Evolutionary conservation across 2,797 vertebrate species (phyloP), one percentile per base, ranked within the genome.

Genomic region (Phalloptychus januarius): DNA sequence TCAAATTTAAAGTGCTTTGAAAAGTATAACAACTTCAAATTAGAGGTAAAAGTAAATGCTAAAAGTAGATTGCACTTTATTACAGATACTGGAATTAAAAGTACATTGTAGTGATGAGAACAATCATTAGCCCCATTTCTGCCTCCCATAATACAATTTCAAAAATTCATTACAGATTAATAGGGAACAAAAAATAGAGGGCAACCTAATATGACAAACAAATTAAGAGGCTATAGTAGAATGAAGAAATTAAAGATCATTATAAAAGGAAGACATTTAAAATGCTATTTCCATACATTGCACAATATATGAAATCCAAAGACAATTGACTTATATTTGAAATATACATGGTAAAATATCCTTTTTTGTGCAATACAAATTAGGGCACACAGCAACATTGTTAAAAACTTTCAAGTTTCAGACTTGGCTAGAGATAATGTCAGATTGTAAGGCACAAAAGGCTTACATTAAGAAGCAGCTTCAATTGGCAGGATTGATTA

Each of bases 401-500:
- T 85, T 28, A 75, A 25, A 28, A 79, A 38, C 31, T 76, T 13
- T 50, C 12, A 80, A 74, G 72, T 79, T 79, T 65, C 72, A 82
- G 70, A 83, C 54, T 77, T 76, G 63, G 72, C 72, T 20, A 81
- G 79, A 20, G 16, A 75, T 42, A 74, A 46, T 77, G 67, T 40
- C 82, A 76, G 48, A 83, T 13, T 13, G 82, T 18, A 86, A 90
- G 82, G 87, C 86, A 88, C 83, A 75, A 18, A 63, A 0, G 63
- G 80, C 31, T 61, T 81, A 31, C 23, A 52, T 74, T 77, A 79
- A 86, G 83, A 82, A 63, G 28, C 13, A 72, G 42, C 76, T 70
- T 84, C 28, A 38, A 63, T 73, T 81, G 76, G 79, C 48, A 84
- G 67, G 63, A 16, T 70, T 42, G 44, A 40, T 73, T 75, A 45